A percentile compares a stretch with the other conserved stretches of the same genome.
Conservation (phyloP, 1,140 invertebrate species). For the Zaprionus davidi region DNA sequence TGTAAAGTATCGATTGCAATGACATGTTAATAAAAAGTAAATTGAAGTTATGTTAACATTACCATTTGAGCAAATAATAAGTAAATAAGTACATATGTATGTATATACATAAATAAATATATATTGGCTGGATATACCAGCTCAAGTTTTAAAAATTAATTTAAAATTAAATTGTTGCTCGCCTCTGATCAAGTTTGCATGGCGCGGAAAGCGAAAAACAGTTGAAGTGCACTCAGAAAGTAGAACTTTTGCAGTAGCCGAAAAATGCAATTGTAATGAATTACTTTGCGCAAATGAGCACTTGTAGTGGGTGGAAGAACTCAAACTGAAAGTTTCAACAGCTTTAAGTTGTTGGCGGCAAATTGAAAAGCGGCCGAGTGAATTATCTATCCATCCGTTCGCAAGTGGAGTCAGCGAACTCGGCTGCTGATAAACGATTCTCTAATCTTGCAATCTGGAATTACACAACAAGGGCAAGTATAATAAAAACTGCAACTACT, state of each 20-base stretch:
- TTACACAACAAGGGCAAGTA: not conserved
- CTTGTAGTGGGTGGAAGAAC: conserved; percentile 10
- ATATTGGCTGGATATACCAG: not conserved
- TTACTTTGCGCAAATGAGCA: conserved; percentile 41
- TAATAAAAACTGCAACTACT: conserved; percentile 28
- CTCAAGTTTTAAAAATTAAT: not conserved
- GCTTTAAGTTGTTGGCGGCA: conserved; percentile 37
- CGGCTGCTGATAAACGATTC: conserved; percentile 27
- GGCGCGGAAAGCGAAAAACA: conserved; percentile 4
- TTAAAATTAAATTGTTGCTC: not conserved
- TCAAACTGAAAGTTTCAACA: conserved; percentile 28
- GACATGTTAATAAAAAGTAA: not conserved
- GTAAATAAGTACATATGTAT: too few relatives aligned
- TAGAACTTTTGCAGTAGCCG: conserved; percentile 26
- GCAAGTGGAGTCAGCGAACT: conserved; percentile 36
- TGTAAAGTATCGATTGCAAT: not conserved
- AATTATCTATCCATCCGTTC: conserved; percentile 3
- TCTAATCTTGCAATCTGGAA: conserved; percentile 26
- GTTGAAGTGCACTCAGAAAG: conserved; percentile 36
- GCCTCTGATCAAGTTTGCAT: not conserved
- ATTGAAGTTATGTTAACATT: not conserved
- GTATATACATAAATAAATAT: too few relatives aligned
- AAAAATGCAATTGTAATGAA: conserved; percentile 55
- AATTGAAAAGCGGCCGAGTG: conserved; percentile 25
- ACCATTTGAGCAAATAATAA: too few relatives aligned